Conservation (phyloP, 2,113 vertebrate genomes). For the Amphilophus citrinellus region DNA sequence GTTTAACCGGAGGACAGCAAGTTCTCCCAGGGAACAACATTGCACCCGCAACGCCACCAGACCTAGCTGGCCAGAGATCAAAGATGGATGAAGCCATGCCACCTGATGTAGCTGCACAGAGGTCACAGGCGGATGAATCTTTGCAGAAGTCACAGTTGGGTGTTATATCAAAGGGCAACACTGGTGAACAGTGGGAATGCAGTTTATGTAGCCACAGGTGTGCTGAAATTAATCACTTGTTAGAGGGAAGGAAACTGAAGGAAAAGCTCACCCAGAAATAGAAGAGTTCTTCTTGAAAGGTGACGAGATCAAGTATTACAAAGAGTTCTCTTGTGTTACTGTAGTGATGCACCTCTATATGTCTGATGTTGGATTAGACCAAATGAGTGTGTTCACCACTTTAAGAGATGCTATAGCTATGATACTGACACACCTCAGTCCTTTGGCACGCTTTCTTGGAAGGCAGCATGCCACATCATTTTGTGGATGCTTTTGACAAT, state of each 20-base stretch:
- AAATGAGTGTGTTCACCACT: neutral
- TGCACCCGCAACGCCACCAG: slow-evolving; percentile 3
- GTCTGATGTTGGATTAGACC: neutral
- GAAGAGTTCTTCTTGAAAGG: neutral
- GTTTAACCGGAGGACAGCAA: slow-evolving; percentile 2
- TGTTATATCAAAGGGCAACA: slow-evolving; percentile 7
- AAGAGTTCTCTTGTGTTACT: too few relatives aligned
- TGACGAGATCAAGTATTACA: neutral
- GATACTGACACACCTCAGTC: neutral
- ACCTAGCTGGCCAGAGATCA: slow-evolving; percentile 3
- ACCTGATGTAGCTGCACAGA: neutral
- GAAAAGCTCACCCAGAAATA: neutral
- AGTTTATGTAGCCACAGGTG: slow-evolving; percentile 8
- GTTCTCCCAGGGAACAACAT: slow-evolving; percentile 3
- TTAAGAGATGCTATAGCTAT: neutral
- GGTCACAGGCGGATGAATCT: slow-evolving; percentile 5
- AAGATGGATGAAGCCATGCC: slow-evolving; percentile 5
- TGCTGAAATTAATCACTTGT: neutral
- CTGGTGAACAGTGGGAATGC: slow-evolving; percentile 6
- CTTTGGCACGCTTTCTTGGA: neutral
- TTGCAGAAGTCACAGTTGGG: neutral
- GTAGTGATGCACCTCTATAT: neutral
- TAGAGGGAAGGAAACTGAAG: neutral
- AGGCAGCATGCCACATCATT: neutral
- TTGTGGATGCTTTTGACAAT: neutral